These are phyloP conservation scores for Chaetophractus vellerosus DNA, from an alignment of 2,797 vertebrate genomes.

Conservation along the genomic window DNA sequence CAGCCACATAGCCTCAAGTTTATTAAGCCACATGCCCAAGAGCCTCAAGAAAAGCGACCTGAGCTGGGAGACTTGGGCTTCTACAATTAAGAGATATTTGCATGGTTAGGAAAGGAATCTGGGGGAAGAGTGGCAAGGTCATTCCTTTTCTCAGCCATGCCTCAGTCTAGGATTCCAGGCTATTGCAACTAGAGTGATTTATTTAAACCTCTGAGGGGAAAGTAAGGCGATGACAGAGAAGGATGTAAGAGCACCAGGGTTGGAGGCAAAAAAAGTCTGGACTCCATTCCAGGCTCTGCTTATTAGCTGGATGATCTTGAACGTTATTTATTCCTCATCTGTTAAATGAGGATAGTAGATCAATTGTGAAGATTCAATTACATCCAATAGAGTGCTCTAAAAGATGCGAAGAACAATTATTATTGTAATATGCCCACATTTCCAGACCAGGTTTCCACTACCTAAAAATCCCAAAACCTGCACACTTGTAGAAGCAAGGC, in stretches of 20 bases:
- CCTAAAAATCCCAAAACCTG: conserved; percentile 29
- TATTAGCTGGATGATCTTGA: conserved; percentile 23
- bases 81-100: conserved; percentile 31
- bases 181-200: conserved; percentile 6
- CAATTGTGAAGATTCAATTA: conserved; percentile 20
- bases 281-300: background rate
- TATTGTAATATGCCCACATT: conserved; percentile 20
- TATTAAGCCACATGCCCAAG: background rate
- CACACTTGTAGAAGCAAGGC: conserved; percentile 10
- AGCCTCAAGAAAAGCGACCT: conserved; percentile 4
- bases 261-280: background rate
- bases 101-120: background rate
- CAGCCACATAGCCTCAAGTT: background rate
- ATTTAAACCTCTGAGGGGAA: background rate
- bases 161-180: background rate
- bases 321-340: background rate
- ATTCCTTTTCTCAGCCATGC: background rate
- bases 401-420: background rate
- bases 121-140: background rate
- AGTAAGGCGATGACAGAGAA: background rate
- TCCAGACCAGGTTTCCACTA: conserved; percentile 33
- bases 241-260: background rate
- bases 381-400: background rate
- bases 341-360: background rate
- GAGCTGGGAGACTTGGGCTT: background rate